Conservation (phyloP, 2,888 invertebrate genomes). For the Eupithecia inturbata region DNA sequence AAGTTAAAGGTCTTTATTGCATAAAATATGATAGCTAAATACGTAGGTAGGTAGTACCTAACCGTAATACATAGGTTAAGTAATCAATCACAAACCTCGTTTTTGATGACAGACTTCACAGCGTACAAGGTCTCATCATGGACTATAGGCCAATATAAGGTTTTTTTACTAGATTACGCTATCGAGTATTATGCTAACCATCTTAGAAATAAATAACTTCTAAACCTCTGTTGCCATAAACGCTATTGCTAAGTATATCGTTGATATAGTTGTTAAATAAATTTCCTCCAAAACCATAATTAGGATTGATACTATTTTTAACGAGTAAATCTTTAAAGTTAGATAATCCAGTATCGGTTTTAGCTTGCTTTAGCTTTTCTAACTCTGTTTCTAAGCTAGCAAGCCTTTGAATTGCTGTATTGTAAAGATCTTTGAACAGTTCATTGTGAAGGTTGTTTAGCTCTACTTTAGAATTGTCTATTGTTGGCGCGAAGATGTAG, state of each 20-base stretch:
- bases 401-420: background rate
- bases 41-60: no score
- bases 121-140: no score
- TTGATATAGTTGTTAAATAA: background rate
- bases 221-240: background rate
- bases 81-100: no score
- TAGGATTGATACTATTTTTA: background rate
- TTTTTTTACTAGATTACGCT: no score
- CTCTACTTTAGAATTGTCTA: constrained; percentile 7
- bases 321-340: background rate
- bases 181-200: background rate
- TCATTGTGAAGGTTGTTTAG: background rate
- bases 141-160: no score
- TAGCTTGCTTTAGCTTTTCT: background rate
- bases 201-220: background rate
- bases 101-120: no score
- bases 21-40: no score
- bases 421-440: background rate
- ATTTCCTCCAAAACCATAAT: background rate
- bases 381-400: background rate
- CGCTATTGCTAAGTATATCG: background rate
- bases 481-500: background rate
- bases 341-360: background rate
- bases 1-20: no score
- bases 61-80: no score